Conservation (phyloP, 2,113 vertebrate genomes). For the Papio anubis region DNA sequence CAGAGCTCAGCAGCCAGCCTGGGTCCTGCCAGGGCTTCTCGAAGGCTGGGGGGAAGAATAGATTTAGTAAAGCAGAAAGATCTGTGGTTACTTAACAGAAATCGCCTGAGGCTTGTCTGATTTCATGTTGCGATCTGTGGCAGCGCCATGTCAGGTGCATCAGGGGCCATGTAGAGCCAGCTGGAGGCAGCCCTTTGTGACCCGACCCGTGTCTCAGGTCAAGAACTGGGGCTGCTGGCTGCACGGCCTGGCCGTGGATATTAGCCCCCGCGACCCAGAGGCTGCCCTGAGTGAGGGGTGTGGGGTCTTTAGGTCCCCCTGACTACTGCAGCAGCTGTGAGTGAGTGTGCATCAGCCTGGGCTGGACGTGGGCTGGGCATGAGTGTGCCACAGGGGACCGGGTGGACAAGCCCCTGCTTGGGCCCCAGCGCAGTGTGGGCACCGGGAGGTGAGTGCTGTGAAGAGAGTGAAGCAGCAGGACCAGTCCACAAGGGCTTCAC, state of each 20-base stretch:
- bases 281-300: neutral
- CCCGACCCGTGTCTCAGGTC: neutral
- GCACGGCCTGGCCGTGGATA: too few species aligned
- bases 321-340: neutral
- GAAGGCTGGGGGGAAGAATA: too few species aligned
- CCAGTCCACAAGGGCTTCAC: neutral
- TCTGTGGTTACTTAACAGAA: neutral
- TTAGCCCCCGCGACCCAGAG: neutral
- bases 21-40: neutral
- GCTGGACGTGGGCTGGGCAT: neutral
- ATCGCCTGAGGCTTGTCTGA: neutral
- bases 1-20: accelerated
- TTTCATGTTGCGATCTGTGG: accelerated
- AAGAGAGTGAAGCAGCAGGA: neutral
- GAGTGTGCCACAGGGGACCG: neutral
- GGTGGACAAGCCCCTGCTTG: neutral
- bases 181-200: neutral
- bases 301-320: neutral
- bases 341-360: neutral
- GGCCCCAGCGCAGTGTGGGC: neutral
- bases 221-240: neutral
- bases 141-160: too few species aligned
- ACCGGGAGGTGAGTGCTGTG: neutral
- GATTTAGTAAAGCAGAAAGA: neutral
- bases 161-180: too few species aligned